phyloP scores from a whole-genome alignment of 2,888 invertebrate genomes.

The Anthophora plumipes region DNA sequence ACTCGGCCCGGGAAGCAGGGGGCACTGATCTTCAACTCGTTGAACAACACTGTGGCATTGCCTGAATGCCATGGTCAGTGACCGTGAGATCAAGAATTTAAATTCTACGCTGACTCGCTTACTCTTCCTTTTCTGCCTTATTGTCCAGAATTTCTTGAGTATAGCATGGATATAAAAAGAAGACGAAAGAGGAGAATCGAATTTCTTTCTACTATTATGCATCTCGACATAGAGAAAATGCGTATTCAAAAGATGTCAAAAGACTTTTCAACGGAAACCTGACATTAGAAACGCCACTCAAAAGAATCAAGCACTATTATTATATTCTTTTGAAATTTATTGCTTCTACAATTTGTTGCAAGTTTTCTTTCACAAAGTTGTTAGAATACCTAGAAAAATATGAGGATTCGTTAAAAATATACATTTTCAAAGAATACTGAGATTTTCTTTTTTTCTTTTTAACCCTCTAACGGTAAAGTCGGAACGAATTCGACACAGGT shows the following conservation, averaged over 20 bases:
- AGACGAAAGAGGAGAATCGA: neutral
- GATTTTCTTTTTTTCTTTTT: no score
- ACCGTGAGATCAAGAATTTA: constrained; percentile 73
- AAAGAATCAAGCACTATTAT: neutral
- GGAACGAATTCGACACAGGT: no score
- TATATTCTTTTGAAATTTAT: neutral
- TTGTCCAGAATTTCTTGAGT: constrained; percentile 53
- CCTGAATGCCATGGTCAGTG: constrained; percentile 73
- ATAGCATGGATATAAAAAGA: constrained; percentile 8
- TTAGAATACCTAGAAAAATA: neutral
- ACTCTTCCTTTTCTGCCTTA: constrained; percentile 45
- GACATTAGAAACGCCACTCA: neutral
- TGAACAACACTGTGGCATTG: constrained; percentile 70
- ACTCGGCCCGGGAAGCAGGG: constrained; percentile 57
- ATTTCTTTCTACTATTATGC: neutral
- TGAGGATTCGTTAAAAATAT: neutral
- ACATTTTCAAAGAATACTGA: no score
- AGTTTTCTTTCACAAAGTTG: neutral
- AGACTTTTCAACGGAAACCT: neutral
- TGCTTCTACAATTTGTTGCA: neutral
- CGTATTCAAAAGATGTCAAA: neutral
- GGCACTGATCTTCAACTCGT: constrained; percentile 72
- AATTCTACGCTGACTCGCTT: constrained; percentile 65
- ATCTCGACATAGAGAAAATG: neutral
- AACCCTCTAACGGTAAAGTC: no score